Base-by-base conservation (phyloP, 2,888 invertebrate species). In the Cataglyphis altisquamis region DNA sequence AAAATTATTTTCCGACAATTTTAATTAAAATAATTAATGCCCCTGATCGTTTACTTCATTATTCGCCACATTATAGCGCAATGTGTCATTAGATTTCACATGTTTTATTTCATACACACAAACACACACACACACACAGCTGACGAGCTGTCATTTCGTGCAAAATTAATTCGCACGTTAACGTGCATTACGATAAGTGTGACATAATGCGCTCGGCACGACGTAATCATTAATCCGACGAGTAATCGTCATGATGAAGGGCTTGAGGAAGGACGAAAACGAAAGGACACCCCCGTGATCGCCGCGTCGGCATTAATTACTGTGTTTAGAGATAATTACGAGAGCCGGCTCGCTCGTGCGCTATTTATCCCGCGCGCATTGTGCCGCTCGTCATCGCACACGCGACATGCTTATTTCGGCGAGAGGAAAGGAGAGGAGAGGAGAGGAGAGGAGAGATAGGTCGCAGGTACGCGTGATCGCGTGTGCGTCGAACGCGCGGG, bases 311-410 rank as follows among this genome's bases (percentile, higher is more conserved):
- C 87, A 84, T 92, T 92, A 92, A 92, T 92, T 92, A 92, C 91
- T 90, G 89, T 92, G 90, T 92, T 92, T 92, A 91, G 88, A 75
- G 88, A 88, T 91, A 92, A 92, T 92, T 91, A 90, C 87, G 74
- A 66, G 66, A 66, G 66, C 72, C 73, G 64, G 83, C 75, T 68
- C 78, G 74, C 82, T 55, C 67, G 80, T 64, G 84, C 84, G 80
- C 77, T 83, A 85, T 86, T 89, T 89, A 85, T 80, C 82, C 80
- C 64, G 12, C 18, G 67, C 60, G 82, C 84, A 84, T 90, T 90
- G 86, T 82, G 64, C 57, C 63, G 57, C 84, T 72, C 84, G 83
- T 83, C 66, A 74, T 67, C 77, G 78, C 63, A 21, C 63, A 64
- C 75, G 48, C 66, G 57, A 32, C 83, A 45, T 55, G 75, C 48